phyloP scores from a whole-genome alignment of 2,797 vertebrate species.

The Enoplosus armatus region DNA sequence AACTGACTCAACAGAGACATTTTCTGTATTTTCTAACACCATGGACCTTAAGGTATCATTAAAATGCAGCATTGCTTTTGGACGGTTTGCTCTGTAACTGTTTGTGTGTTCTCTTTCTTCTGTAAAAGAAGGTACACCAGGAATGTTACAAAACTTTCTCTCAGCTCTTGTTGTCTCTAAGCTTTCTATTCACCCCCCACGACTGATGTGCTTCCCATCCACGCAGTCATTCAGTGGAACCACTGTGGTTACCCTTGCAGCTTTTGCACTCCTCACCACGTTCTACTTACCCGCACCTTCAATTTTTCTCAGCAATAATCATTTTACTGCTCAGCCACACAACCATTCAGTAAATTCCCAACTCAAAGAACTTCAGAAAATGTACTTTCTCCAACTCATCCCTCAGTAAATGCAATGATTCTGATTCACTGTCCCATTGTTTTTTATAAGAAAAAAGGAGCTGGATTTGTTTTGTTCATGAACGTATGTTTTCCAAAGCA shows the following conservation, averaged over 20 bases:
- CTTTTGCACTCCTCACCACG: slow-evolving; percentile 30
- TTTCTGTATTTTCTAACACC: neutral
- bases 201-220: neutral
- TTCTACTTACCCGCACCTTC: neutral
- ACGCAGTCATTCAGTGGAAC: neutral
- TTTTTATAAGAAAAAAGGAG: neutral
- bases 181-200: neutral
- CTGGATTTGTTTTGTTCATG: neutral
- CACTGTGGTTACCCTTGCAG: slow-evolving; percentile 53
- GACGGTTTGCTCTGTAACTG: neutral
- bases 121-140: neutral
- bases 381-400: neutral
- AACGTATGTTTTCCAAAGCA: neutral
- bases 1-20: neutral
- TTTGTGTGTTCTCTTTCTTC: neutral
- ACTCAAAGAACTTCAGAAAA: neutral
- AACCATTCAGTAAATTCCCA: neutral
- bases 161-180: neutral
- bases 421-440: neutral
- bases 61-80: neutral
- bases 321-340: neutral
- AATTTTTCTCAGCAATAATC: slow-evolving; percentile 25
- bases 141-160: neutral
- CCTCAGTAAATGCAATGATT: neutral
- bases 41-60: neutral